A percentile compares a stretch with the other conserved stretches of the same genome.
phyloP scores from a whole-genome alignment of 2,113 vertebrate genomes.

The Azemiops feae region DNA sequence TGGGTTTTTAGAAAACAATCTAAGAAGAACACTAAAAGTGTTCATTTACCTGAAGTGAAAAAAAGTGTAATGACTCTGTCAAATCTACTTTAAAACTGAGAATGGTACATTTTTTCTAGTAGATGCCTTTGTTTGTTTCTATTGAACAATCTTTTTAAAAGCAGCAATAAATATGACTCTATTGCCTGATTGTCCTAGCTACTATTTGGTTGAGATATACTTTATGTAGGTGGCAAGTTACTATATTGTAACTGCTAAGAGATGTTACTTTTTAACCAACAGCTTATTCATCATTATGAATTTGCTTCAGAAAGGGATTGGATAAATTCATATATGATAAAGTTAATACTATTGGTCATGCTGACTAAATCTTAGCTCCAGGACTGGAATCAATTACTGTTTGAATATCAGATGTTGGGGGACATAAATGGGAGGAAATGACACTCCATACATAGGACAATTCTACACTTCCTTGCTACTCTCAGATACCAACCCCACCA shows the following conservation, averaged over 20 bases:
- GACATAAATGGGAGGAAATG: not conserved
- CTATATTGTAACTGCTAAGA: not conserved
- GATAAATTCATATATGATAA: not conserved
- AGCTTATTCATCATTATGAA: not conserved
- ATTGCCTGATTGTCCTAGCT: not conserved
- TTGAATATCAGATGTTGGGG: not conserved
- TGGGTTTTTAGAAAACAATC: slow-evolving; percentile 28
- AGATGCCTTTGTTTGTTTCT: slow-evolving; percentile 33
- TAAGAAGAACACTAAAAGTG: not conserved
- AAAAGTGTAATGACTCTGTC: slow-evolving; percentile 15
- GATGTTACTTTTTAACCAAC: not conserved
- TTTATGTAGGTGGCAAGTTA: not conserved
- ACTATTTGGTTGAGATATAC: not conserved
- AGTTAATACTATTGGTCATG: not conserved
- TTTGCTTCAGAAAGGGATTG: not conserved
- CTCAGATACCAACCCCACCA: not conserved
- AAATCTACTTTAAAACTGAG: not conserved
- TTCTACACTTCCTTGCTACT: not conserved
- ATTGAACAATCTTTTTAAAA: not conserved
- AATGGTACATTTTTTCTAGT: not conserved
- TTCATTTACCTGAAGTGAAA: slow-evolving; percentile 5
- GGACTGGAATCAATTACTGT: not conserved
- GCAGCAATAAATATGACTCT: not conserved
- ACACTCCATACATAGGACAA: not conserved
- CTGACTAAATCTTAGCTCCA: not conserved